phyloP scores from a whole-genome alignment of 2,113 vertebrate species.

The Perccottus glenii region DNA sequence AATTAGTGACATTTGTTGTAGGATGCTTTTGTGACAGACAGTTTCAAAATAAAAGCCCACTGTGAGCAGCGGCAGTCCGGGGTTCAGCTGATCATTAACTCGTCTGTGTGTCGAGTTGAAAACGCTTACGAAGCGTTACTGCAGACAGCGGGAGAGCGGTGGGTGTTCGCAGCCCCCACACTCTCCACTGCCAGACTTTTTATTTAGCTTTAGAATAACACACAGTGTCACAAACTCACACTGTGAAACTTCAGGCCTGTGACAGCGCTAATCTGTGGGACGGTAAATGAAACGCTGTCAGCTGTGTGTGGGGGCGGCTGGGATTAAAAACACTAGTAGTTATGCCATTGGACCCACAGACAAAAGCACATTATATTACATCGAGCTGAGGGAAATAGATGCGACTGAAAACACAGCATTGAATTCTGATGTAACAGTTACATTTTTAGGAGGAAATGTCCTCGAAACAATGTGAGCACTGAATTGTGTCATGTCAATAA shows the following conservation, averaged over 20 bases:
- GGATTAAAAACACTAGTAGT: conserved; percentile 22
- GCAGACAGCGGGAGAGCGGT: conserved; percentile 41
- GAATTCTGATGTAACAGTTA: neutral
- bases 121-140: conserved; percentile 1
- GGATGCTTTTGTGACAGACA: neutral
- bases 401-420: neutral
- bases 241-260: conserved; percentile 15
- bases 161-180: conserved; percentile 36
- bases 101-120: conserved; percentile 11
- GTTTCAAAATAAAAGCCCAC: conserved; percentile 37
- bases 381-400: conserved; percentile 4
- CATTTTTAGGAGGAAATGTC: neutral
- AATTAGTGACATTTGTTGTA: neutral
- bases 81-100: conserved; percentile 42
- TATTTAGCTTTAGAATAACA: conserved; percentile 16
- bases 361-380: conserved; percentile 7
- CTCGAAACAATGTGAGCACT: neutral
- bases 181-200: conserved; percentile 19
- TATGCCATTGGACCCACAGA: conserved; percentile 5
- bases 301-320: conserved; percentile 25
- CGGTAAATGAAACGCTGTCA: conserved; percentile 51
- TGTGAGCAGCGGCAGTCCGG: conserved; percentile 4
- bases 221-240: conserved; percentile 7
- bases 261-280: conserved; percentile 33
- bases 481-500: no score